These are phyloP conservation scores for Lepidurus apus DNA, from an alignment of 1,140 invertebrate species.

Conservation along the genomic window DNA sequence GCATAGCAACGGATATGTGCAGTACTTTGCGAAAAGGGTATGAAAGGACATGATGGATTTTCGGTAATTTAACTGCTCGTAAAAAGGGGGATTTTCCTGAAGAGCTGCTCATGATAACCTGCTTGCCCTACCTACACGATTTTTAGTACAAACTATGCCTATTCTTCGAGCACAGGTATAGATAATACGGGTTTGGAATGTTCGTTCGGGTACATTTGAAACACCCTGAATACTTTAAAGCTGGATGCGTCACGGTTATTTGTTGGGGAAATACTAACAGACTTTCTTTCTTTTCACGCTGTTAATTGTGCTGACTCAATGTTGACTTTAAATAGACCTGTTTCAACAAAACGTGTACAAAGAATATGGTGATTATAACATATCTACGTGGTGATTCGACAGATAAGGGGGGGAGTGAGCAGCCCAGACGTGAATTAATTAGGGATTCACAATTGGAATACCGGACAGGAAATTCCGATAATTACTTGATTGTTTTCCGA, in stretches of 20 bases:
- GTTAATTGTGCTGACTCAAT: conserved; percentile 7
- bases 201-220: not conserved
- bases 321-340: not conserved
- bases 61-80: not conserved
- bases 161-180: too few relatives aligned
- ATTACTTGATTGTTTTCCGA: too few relatives aligned
- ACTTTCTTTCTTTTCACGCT: not conserved
- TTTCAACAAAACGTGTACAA: too few relatives aligned
- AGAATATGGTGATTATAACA: too few relatives aligned
- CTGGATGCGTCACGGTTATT: not conserved
- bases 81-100: not conserved
- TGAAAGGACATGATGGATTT: conserved; percentile 15
- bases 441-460: too few relatives aligned
- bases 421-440: too few relatives aligned
- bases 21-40: not conserved
- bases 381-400: too few relatives aligned
- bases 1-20: not conserved
- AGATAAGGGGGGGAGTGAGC: too few relatives aligned
- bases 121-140: not conserved
- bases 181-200: too few relatives aligned
- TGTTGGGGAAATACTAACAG: not conserved
- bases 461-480: too few relatives aligned
- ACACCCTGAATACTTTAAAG: not conserved
- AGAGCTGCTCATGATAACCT: not conserved
- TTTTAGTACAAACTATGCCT: not conserved